These are phyloP conservation scores for Salmo trutta DNA, from an alignment of 2,797 vertebrate species.

Conservation along the genomic window DNA sequence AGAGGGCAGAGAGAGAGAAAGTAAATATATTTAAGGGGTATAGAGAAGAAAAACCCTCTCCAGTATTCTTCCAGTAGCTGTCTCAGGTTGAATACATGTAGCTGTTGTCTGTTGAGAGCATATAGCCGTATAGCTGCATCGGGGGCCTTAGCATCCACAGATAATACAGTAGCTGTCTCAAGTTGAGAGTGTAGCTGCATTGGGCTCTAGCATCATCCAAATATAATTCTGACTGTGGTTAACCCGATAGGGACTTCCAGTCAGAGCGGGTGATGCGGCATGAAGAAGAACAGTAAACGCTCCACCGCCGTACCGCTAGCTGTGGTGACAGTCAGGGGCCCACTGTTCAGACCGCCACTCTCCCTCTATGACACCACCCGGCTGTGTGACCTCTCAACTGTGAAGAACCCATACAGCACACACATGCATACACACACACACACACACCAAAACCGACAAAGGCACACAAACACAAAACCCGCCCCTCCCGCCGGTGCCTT, in stretches of 20 bases:
- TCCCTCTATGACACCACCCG: constrained; percentile 26
- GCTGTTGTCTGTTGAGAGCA: neutral
- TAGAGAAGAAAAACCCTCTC: too few relatives aligned
- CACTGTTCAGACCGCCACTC: neutral
- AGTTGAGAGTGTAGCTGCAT: neutral
- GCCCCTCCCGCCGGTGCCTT: neutral
- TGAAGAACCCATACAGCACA: constrained; percentile 18
- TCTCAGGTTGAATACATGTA: neutral
- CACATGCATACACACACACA: too few relatives aligned
- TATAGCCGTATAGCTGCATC: neutral
- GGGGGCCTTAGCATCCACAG: neutral
- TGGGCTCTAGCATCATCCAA: neutral
- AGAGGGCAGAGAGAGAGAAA: neutral
- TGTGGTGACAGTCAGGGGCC: neutral
- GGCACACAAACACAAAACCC: neutral
- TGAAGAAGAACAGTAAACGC: constrained; percentile 5
- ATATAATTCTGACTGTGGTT: constrained; percentile 52
- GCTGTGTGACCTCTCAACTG: constrained; percentile 45
- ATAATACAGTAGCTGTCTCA: neutral
- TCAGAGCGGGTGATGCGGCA: constrained; percentile 37
- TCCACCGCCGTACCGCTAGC: constrained; percentile 10
- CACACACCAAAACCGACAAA: too few relatives aligned
- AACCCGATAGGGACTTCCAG: constrained; percentile 57
- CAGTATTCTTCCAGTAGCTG: neutral
- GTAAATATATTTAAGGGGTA: neutral